Conservation (phyloP, 2,113 vertebrate species). For the Thryonomys swinderianus region DNA sequence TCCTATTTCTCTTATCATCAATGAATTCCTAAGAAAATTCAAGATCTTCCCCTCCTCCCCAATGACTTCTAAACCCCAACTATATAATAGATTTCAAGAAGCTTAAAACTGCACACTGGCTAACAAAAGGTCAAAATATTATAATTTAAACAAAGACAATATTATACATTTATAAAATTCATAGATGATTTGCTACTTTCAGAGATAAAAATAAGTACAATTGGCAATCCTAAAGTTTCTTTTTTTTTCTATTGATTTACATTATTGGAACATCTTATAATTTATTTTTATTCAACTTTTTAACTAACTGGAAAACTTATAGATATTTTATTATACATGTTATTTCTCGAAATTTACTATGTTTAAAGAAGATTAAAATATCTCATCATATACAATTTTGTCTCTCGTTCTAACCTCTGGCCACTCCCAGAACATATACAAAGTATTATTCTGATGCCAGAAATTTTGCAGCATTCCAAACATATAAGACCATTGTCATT, state of each 20-base stretch:
- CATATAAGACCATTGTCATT: not conserved
- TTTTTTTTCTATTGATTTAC: conserved; percentile 1
- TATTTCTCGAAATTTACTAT: conserved; percentile 34
- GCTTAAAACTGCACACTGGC: not conserved
- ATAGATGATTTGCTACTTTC: not conserved
- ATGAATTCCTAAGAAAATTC: not conserved
- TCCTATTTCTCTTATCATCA: not conserved
- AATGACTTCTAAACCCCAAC: conserved; percentile 4
- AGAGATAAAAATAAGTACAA: conserved; percentile 20
- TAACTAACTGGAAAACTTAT: not conserved
- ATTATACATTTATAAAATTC: not conserved
- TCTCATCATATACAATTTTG: not conserved
- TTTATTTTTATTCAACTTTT: not conserved
- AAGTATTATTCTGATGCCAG: not conserved
- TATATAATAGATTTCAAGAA: not conserved
- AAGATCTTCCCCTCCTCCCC: not conserved
- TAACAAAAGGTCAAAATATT: not conserved
- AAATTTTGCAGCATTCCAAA: not conserved
- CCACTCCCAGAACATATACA: not conserved
- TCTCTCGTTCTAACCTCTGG: not conserved
- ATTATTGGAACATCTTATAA: not conserved
- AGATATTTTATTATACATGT: not conserved
- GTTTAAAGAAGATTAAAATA: conserved; percentile 17
- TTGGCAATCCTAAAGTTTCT: not conserved
- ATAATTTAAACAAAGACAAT: not conserved